Base-by-base conservation (phyloP, 1,140 invertebrate genomes). In the Drosophila teissieri region DNA sequence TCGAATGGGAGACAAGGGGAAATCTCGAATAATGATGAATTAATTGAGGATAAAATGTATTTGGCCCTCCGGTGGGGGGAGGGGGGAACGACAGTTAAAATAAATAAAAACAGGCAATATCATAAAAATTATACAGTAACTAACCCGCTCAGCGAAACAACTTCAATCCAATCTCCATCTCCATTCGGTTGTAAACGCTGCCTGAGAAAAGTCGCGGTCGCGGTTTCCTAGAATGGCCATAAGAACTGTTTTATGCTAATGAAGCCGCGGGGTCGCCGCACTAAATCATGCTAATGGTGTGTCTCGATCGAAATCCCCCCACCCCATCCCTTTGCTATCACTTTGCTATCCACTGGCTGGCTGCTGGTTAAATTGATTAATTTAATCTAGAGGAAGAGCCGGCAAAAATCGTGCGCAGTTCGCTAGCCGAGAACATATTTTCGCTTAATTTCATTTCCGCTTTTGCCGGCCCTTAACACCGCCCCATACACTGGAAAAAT, bases 361-460 rank as follows among this genome's bases (percentile, higher is more conserved):
- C 48, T 44, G 40, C 55, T 67, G 82, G 79, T 90, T 83, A 90
- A 90, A 90, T 90, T 90, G 86, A 90, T 90, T 90, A 90, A 90
- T 90, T 90, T 64, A 80, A 90, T 90, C 24, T 42, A 69, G 37
- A 19, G 76, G 62, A 69, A 84, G 46, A 72, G 51, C 24, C 27
- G n/a, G 27, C 48, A 55, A 44, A 54, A 53, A 54, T 54, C 24
- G 65, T 45, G 40, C 44, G 63, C 27, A 44, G 58, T 31, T 63
- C 44, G 63, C 19, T 68, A 48, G 81, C 69, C 74, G 82, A 45
- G 73, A 79, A 81, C 83, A 88, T 88, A 88, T 88, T 76, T 86
- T 86, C 76, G 84, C 83, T 89, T 88, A 89, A 88, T 89, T 88
- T 88, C 76, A 88, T 88, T 88, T 88, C 83, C 83, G 80, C 80